Conservation (phyloP, 92 coral and sea anemone genomes). For the Palythoa grandis region DNA sequence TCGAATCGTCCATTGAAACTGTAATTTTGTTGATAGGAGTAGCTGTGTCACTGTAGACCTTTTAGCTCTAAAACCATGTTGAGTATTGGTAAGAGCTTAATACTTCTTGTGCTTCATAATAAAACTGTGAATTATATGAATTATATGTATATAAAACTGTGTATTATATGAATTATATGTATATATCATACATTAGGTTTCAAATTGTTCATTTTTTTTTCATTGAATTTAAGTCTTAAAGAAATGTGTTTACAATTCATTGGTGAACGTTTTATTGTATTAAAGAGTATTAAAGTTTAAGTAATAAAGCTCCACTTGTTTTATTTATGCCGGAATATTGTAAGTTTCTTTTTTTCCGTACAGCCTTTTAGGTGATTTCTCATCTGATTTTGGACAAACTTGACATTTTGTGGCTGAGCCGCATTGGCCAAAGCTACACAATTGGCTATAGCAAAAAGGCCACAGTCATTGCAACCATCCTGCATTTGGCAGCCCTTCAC, state of each 20-base stretch:
- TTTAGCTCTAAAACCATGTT: not conserved
- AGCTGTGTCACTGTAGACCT: not conserved
- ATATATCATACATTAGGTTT: too few species aligned
- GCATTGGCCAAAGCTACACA: slow-evolving; percentile 40
- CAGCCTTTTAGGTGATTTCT: not conserved
- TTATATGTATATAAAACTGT: too few species aligned
- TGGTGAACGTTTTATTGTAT: too few species aligned
- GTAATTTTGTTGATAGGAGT: too few species aligned
- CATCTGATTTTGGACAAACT: not conserved
- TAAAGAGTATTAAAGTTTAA: too few species aligned
- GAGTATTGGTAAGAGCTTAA: not conserved
- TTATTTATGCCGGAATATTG: not conserved
- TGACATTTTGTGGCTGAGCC: slow-evolving; percentile 8
- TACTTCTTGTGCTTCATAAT: not conserved
- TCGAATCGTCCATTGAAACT: too few species aligned
- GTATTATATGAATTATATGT: too few species aligned
- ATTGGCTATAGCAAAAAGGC: slow-evolving; percentile 57
- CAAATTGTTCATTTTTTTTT: too few species aligned
- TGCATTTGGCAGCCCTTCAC: slow-evolving; percentile 55
- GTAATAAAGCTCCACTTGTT: not conserved
- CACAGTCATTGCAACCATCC: slow-evolving; percentile 51
- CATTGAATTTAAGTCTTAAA: too few species aligned
- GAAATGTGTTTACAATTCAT: too few species aligned
- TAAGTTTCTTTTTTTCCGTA: not conserved
- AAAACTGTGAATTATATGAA: not conserved